Base-by-base conservation (phyloP, 2,797 vertebrate species). In the Rhabdophis nuchalis region DNA sequence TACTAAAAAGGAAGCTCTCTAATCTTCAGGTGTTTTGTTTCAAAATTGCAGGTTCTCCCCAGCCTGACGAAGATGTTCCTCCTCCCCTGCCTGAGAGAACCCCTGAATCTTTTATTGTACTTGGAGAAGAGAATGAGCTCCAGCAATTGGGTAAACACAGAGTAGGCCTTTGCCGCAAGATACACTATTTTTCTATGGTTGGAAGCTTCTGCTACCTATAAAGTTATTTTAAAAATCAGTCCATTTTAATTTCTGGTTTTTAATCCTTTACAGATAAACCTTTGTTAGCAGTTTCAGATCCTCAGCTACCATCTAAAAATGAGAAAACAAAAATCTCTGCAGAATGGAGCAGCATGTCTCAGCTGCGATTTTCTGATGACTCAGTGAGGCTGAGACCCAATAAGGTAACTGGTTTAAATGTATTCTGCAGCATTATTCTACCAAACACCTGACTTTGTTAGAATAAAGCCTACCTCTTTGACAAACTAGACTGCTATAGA, bases 61-160 rank as follows among this genome's bases (percentile, higher is more conserved):
- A 88, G 89, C 46, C 91, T 61, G 96, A 98, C 32, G 98, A 98
- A 1, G 98, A 99, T 0, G 93, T 57, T 0, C 98, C 99, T 85
- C 99, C 99, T 1, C 98, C 99, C n/a, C 95, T 99, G 92, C 99
- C 99, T 6, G 96, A 98, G 94, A 97, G 99, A 95, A 99, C 99
- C 0, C 98, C 98, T 0, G 99, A 99, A 91, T 99, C 99, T 85
- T 99, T 98, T 46, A 96, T 98, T 1, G 96, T 99, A 94, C 96
- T 96, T 50, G 93, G 58, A 57, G 97, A 98, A 57, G 2, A 93
- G 57, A 98, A 98, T 99, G 90, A 96, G 98, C 94, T 92, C n/a
- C 20, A 56, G 2, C 92, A 6, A 0, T 7, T 10, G 29, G 0
- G 16, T 27, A 46, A 58, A 82, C 16, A 10, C 13, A 20, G 2